phyloP scores from a whole-genome alignment of 2,797 vertebrate species.

The Lacerta agilis region DNA sequence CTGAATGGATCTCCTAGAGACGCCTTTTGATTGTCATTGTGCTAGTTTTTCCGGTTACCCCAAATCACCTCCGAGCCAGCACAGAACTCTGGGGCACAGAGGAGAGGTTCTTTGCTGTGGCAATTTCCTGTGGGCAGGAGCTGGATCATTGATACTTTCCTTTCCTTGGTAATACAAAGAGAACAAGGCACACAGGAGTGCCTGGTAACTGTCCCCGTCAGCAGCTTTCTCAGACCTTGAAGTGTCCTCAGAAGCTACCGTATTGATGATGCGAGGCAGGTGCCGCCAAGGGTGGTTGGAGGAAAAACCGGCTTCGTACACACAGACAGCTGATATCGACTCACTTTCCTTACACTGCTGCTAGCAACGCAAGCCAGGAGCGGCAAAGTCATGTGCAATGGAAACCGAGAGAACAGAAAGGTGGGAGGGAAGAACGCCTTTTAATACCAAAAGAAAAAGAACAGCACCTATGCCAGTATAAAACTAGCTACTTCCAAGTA shows the following conservation, averaged over 20 bases:
- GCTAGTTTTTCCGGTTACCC: not conserved
- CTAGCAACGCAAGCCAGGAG: not conserved
- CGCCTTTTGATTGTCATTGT: not conserved
- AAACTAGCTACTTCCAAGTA: not conserved
- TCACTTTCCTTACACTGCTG: rapidly evolving
- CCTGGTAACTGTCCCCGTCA: constrained; percentile 37
- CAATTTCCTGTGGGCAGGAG: not conserved
- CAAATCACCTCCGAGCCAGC: not conserved
- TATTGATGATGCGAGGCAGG: constrained; percentile 13
- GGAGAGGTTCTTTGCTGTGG: not conserved
- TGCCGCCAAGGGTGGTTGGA: not conserved
- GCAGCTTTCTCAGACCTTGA: constrained; percentile 52
- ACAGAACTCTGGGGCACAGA: not conserved
- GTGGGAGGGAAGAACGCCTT: not conserved
- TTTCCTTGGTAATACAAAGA: not conserved
- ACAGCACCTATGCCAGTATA: not conserved
- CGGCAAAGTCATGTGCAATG: not conserved
- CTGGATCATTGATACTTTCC: constrained; percentile 12
- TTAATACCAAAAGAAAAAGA: constrained; percentile 4
- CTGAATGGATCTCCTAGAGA: rapidly evolving
- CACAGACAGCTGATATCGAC: not conserved
- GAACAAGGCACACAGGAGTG: not conserved
- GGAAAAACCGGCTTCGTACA: constrained; percentile 19
- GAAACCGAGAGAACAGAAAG: not conserved
- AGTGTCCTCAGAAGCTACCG: constrained; percentile 44